Conservation (phyloP, 1,140 invertebrate genomes). For the Trinorchestia longiramus region DNA sequence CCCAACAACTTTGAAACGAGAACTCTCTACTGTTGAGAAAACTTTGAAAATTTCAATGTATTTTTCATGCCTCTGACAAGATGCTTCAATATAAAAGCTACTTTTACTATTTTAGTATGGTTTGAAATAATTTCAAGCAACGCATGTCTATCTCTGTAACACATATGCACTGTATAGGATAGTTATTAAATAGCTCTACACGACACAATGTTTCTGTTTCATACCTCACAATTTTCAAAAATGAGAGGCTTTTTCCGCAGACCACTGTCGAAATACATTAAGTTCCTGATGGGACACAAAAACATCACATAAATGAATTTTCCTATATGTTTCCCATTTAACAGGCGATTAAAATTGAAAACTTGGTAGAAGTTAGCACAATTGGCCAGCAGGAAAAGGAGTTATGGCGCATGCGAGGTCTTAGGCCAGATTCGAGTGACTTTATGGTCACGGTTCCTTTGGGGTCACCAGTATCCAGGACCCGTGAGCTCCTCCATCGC, state of each 20-base stretch:
- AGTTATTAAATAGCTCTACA: neutral
- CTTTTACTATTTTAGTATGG: too few species aligned
- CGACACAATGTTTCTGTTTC: neutral
- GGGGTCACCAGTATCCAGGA: neutral
- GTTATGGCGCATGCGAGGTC: neutral
- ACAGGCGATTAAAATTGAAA: neutral
- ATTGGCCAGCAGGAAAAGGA: neutral
- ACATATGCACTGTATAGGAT: neutral
- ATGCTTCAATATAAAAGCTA: too few species aligned
- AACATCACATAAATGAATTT: neutral
- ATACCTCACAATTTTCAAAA: neutral
- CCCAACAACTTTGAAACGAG: neutral
- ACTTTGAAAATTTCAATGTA: too few species aligned
- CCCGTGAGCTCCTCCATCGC: neutral
- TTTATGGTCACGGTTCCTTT: neutral
- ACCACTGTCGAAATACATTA: neutral
- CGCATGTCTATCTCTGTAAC: neutral
- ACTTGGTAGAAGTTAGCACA: neutral
- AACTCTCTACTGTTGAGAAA: too few species aligned
- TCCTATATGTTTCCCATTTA: neutral
- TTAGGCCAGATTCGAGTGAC: neutral
- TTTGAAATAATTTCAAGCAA: neutral
- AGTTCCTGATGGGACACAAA: neutral
- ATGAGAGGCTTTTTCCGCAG: neutral
- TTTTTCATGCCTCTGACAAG: too few species aligned